phyloP scores from a whole-genome alignment of 2,888 invertebrate species.

The Magallana nippona region DNA sequence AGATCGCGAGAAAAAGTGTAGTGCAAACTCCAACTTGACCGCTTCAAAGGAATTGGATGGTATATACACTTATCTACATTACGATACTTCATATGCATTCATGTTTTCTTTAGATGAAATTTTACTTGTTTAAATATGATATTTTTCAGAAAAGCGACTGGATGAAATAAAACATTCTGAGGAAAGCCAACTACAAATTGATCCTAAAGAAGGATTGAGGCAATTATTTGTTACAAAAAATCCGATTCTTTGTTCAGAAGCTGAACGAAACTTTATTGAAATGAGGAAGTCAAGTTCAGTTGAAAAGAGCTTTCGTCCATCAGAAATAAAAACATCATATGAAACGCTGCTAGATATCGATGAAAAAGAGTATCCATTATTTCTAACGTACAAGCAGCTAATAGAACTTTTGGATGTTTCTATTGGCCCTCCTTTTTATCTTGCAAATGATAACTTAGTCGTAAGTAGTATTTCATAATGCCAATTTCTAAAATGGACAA shows the following conservation, averaged over 20 bases:
- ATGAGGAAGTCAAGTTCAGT: constrained; percentile 66
- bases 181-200: too few species aligned
- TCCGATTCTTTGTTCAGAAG: constrained; percentile 70
- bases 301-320: constrained; percentile 53
- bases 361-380: constrained; percentile 67
- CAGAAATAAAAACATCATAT: constrained; percentile 56
- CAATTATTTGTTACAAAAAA: constrained; percentile 74
- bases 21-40: background rate
- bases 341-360: constrained; percentile 59
- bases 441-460: too few species aligned
- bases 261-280: constrained; percentile 72
- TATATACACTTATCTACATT: background rate
- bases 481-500: too few species aligned
- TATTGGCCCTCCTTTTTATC: constrained; percentile 47
- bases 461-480: too few species aligned
- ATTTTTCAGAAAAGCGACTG: constrained; percentile 16
- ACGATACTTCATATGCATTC: constrained; percentile 3
- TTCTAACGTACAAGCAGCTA: constrained; percentile 71
- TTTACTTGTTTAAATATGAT: too few species aligned
- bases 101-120: too few species aligned
- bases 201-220: constrained; percentile 51
- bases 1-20: constrained; percentile 8
- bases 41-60: too few species aligned
- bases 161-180: background rate
- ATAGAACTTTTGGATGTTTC: constrained; percentile 73